Evolutionary conservation across 1,140 invertebrate genomes (phyloP), one percentile per base, ranked within the genome.

Genomic region (Drosophila sp.): DNA sequence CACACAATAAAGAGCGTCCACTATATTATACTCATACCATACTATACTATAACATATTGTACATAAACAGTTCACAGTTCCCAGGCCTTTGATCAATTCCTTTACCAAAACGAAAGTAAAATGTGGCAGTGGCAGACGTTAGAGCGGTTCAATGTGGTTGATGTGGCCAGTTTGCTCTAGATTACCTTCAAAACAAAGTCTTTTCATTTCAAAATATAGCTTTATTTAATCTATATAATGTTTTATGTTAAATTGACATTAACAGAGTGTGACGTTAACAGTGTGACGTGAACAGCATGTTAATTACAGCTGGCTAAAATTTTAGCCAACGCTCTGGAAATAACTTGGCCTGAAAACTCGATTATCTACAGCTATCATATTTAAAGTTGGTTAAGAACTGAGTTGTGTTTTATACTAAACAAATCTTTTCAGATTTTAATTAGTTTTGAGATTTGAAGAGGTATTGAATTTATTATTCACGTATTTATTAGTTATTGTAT

Each of bases 61-160:
- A 64, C 36, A 65, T 45, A 72, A 66, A 71, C 50, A 65, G 21
- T 48, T 27, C 45, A 43, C 50, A 43, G 11, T 43, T 46, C 16
- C 21, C 34, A 43, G 40, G 69, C 61, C 79, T 82, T 82, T 82
- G 79, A 82, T 82, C 79, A 75, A 74, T 81, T 69, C 61, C 50
- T 43, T 53, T 8, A 29, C 14, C 34, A 29, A 2, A 48, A 4
- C 21, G 21, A 21, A 21, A 21, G 16, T 14, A 9, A 25, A 45
- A 45, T 25, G 16, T 43, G 16, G 16, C 3, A 29, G 27, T 29
- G 40, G 40, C 0, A 41, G 14, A 3, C 11, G 4, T 21, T 7
- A 5, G 18, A 13, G 36, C 36, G n/a, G n/a, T n/a, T n/a, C 4
- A 48, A 48, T 50, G 46, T 36, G 50, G 14, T 29, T 16, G 50